phyloP scores from a whole-genome alignment of 2,888 invertebrate genomes.

The Clepsis dumicolana region DNA sequence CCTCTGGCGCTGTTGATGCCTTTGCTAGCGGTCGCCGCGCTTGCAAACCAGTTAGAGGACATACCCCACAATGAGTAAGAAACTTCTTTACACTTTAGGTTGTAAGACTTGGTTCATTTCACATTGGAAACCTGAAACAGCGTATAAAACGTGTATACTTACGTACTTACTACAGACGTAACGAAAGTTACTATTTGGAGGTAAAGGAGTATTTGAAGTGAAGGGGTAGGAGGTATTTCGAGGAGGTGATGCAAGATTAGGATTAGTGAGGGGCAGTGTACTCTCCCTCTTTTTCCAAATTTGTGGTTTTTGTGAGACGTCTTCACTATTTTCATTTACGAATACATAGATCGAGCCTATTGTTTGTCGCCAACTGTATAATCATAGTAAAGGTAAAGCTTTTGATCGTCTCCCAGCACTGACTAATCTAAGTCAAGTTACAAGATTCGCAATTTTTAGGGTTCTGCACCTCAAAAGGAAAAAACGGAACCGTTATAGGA shows the following conservation, averaged over 20 bases:
- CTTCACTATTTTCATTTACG: too few species aligned
- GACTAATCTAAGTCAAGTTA: too few species aligned
- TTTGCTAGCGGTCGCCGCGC: conserved; percentile 68
- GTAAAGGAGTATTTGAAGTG: conserved; percentile 5
- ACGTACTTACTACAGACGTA: background rate
- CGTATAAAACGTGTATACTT: background rate
- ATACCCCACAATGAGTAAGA: conserved; percentile 96
- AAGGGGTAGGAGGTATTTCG: too few species aligned
- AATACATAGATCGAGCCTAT: too few species aligned
- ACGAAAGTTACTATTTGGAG: background rate
- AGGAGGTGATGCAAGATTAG: background rate
- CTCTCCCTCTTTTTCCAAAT: too few species aligned
- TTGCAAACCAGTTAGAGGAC: conserved; percentile 94
- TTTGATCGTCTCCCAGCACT: too few species aligned
- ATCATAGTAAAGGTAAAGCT: too few species aligned
- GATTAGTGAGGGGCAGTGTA: background rate
- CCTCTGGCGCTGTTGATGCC: conserved; percentile 70
- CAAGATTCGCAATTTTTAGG: too few species aligned
- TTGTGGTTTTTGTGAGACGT: too few species aligned
- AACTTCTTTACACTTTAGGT: conserved; percentile 17
- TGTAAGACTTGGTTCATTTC: background rate
- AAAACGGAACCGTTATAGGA: too few species aligned
- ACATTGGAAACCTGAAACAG: background rate
- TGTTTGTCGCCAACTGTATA: too few species aligned
- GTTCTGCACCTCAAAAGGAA: too few species aligned